Conservation (phyloP, 2,797 vertebrate genomes). For the Liparis tanakae region DNA sequence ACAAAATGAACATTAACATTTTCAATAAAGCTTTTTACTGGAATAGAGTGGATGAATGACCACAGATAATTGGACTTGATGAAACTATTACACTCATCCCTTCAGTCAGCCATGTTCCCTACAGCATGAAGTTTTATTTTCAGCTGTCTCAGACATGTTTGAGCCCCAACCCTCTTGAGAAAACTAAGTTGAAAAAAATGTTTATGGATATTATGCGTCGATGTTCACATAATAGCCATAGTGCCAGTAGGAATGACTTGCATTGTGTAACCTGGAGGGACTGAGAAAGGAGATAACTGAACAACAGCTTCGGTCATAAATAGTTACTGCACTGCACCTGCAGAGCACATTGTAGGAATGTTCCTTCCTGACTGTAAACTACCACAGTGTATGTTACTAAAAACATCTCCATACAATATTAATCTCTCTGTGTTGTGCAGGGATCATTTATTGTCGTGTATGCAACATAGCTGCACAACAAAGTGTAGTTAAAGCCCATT, state of each 20-base stretch:
- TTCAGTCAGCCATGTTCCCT: neutral
- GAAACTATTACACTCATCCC: neutral
- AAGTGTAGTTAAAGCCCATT: no score
- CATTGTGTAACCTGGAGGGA: neutral
- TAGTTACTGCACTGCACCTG: slow-evolving; percentile 26
- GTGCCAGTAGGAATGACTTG: neutral
- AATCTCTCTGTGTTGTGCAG: neutral
- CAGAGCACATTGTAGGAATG: neutral
- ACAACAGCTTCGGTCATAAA: slow-evolving; percentile 24
- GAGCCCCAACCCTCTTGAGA: neutral
- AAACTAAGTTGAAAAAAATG: neutral
- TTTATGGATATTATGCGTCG: slow-evolving; percentile 9
- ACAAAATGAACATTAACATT: neutral
- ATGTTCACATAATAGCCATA: slow-evolving; percentile 3
- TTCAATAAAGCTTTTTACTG: neutral
- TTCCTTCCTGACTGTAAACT: neutral
- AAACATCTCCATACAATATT: slow-evolving; percentile 10
- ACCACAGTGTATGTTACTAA: neutral
- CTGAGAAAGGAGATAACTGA: slow-evolving; percentile 7
- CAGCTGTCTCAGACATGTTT: neutral
- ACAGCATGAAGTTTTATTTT: neutral
- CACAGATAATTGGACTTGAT: slow-evolving; percentile 10
- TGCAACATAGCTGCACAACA: no score
- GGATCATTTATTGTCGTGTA: no score
- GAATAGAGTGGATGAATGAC: neutral